phyloP scores from a whole-genome alignment of 2,888 invertebrate genomes.

The Drosophila yooni region DNA sequence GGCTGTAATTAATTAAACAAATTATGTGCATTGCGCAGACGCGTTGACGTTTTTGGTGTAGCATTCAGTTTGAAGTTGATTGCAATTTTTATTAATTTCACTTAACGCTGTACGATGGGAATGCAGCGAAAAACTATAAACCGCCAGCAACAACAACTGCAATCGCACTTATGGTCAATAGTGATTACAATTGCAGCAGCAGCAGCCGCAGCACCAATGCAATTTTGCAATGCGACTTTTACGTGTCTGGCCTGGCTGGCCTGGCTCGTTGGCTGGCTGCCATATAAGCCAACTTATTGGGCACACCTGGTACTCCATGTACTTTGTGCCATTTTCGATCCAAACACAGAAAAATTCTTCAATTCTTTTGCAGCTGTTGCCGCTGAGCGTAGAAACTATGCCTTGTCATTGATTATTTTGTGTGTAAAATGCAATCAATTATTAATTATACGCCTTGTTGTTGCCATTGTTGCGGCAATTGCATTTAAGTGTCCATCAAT shows the following conservation, averaged over 20 bases:
- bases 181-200: conserved; percentile 72
- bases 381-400: conserved; percentile 22
- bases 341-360: conserved; percentile 53
- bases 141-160: conserved; percentile 12
- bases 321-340: conserved; percentile 72
- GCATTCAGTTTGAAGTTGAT: conserved; percentile 49
- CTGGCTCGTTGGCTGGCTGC: conserved; percentile 19
- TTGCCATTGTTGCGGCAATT: conserved; percentile 53
- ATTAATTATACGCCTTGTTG: conserved; percentile 79
- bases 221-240: conserved; percentile 70
- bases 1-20: conserved; percentile 79
- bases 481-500: conserved; percentile 58
- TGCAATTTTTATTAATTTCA: conserved; percentile 80
- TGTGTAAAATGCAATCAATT: conserved; percentile 73
- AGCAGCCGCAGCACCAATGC: conserved; percentile 29
- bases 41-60: conserved; percentile 80
- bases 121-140: conserved; percentile 55
- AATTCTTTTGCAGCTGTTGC: conserved; percentile 44
- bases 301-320: conserved; percentile 68
- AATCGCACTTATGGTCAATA: conserved; percentile 57
- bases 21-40: conserved; percentile 80
- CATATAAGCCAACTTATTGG: conserved; percentile 67
- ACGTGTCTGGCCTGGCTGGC: conserved; percentile 40
- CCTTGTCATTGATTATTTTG: conserved; percentile 45
- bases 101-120: conserved; percentile 70